Evolutionary conservation across 2,797 vertebrate species (phyloP).

Genomic region (Sebastes wilsoni): DNA sequence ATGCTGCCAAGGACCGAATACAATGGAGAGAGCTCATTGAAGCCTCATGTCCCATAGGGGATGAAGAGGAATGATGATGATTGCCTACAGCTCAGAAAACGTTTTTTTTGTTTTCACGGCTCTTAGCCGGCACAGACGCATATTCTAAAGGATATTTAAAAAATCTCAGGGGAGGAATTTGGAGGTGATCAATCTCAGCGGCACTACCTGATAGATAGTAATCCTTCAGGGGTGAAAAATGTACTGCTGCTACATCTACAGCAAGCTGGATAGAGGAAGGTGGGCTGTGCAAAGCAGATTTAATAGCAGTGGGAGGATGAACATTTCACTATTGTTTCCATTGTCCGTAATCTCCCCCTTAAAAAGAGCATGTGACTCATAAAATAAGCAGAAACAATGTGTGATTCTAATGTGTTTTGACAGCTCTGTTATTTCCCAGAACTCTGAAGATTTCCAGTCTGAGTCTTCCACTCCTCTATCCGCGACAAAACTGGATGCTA

Average conservation of each 20-base stretch:
- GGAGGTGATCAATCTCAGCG: constrained; percentile 60
- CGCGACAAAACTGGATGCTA: constrained; percentile 3
- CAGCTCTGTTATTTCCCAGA: constrained; percentile 32
- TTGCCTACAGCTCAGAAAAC: constrained; percentile 16
- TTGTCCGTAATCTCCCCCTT: constrained; percentile 1
- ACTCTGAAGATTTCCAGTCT: background rate
- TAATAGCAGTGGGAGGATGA: background rate
- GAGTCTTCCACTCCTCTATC: constrained; percentile 3
- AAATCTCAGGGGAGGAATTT: constrained; percentile 27
- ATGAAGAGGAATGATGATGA: no score
- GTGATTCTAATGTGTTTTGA: constrained; percentile 26
- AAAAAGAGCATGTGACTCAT: background rate
- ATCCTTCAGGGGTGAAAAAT: constrained; percentile 50
- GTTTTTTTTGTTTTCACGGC: constrained; percentile 7
- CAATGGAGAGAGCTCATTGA: no score
- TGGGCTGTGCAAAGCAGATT: background rate
- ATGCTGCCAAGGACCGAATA: no score
- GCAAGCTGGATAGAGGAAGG: background rate
- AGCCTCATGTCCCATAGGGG: no score
- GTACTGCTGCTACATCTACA: constrained; percentile 5
- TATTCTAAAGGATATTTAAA: constrained; percentile 44
- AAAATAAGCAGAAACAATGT: constrained; percentile 21
- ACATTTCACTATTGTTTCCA: constrained; percentile 12
- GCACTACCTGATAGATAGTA: constrained; percentile 26
- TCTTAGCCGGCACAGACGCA: constrained; percentile 19